These are phyloP conservation scores for Sarcophaga peregrina DNA, from an alignment of 1,140 invertebrate genomes.

Conservation along the genomic window DNA sequence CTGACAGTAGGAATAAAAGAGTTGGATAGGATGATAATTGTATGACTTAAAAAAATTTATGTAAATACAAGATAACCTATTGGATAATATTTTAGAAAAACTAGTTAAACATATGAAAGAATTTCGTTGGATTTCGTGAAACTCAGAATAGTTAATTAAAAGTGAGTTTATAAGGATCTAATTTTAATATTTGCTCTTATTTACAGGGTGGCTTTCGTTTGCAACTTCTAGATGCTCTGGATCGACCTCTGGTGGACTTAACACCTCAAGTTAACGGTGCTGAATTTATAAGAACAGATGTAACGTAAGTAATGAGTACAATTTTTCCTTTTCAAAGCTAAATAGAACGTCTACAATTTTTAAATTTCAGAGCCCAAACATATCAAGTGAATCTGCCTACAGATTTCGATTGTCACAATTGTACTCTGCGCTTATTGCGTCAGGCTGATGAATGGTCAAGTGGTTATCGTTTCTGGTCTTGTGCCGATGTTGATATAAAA, in stretches of 20 bases:
- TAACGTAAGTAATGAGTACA: slow-evolving; percentile 71
- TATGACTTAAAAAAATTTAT: no score
- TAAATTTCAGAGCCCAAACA: slow-evolving; percentile 77
- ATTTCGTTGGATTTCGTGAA: no score
- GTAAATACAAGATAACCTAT: no score
- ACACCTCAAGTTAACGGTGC: slow-evolving; percentile 83
- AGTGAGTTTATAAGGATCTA: no score
- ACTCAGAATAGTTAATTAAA: no score
- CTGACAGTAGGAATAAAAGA: no score
- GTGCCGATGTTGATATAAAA: slow-evolving; percentile 92
- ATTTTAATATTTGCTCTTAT: slow-evolving; percentile 44
- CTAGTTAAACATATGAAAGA: no score
- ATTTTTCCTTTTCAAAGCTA: not conserved
- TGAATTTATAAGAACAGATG: slow-evolving; percentile 83
- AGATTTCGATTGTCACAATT: slow-evolving; percentile 88
- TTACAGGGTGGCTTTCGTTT: slow-evolving; percentile 88
- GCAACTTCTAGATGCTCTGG: slow-evolving; percentile 83
- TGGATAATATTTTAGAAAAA: no score
- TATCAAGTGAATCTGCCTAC: slow-evolving; percentile 82
- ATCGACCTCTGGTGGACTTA: slow-evolving; percentile 84
- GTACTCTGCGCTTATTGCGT: slow-evolving; percentile 86
- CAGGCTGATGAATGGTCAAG: slow-evolving; percentile 90
- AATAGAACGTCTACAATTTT: not conserved
- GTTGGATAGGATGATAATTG: no score
- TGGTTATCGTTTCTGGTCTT: slow-evolving; percentile 92